Percentiles rank a stretch among this genome's conserved stretches.
Evolutionary conservation across 2,888 invertebrate genomes (phyloP).

Genomic region (Tanytarsus gracilentus): DNA sequence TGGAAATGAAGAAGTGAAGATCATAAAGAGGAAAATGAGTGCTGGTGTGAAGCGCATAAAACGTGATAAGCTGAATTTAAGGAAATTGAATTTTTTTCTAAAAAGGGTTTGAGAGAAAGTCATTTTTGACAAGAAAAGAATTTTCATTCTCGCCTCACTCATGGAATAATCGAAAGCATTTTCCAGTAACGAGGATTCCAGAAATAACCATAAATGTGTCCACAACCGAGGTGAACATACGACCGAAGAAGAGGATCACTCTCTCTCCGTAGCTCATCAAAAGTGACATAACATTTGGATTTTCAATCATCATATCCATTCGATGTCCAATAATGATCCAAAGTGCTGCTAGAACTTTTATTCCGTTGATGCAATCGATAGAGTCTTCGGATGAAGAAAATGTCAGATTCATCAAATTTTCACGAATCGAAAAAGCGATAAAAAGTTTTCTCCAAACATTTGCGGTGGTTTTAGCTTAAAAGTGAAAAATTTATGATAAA

Average conservation of each 20-base stretch:
- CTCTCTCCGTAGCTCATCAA: background rate
- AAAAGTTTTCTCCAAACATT: no score
- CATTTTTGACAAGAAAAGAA: background rate
- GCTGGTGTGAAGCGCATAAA: background rate
- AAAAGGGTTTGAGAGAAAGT: background rate
- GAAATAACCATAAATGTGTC: background rate
- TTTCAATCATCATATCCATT: background rate
- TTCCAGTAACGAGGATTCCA: background rate
- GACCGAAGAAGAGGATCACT: background rate
- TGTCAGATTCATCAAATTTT: background rate
- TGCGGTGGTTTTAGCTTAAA: no score
- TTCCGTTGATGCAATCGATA: background rate
- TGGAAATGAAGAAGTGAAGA: background rate
- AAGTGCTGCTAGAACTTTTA: background rate
- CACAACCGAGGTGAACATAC: background rate
- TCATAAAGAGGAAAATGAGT: background rate
- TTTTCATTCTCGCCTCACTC: background rate
- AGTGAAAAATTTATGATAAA: no score
- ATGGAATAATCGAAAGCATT: background rate
- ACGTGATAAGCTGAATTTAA: background rate
- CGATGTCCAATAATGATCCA: slow-evolving; percentile 4
- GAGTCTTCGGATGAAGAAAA: background rate
- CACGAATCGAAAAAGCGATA: background rate
- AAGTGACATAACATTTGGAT: background rate
- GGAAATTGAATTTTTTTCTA: background rate